Evolutionary conservation across 1,140 invertebrate genomes (phyloP), one percentile per base, ranked within the genome.

Genomic region (Magallana ariakensis): DNA sequence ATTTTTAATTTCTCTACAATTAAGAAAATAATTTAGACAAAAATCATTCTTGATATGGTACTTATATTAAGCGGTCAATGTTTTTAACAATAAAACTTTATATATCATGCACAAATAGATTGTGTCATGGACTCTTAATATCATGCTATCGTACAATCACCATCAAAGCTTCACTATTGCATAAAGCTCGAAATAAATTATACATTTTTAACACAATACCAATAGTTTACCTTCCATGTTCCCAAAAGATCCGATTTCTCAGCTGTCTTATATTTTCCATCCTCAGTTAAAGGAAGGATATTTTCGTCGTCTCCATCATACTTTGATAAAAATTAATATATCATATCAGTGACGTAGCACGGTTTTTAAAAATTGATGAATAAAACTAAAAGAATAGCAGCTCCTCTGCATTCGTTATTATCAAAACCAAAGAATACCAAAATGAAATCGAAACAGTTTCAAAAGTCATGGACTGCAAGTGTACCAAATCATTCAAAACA

Each of bases 161-260:
- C 33, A 46, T 46, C 33, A 46, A 46, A 46, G 33, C 33, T 46
- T 46, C 33, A 46, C 33, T 46, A 46, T 5, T 46, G 2, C 33
- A 46, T 4, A 46, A 46, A 46, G 33, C 33, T 46, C 33, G 33
- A 46, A 4, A 4, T 46, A 46, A 8, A 15, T n/a, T 13, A 62
- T n/a, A 62, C 0, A n/a, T 62, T 22, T 11, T 22, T 22, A 70
- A 26, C 22, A 8, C 62, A 26, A 19, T 26, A 19, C 26, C 33
- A 5, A 60, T 60, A 60, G n/a, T n/a, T 4, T 22, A 75, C 66
- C 22, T 75, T 75, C 66, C 66, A 75, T 75, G 66, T 75, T 75
- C 22, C 26, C 15, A 75, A 26, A 19, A 75, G 66, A 26, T 75
- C 66, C 19, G 7, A 75, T 22, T 75, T 75, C 9, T 75, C 66